Evolutionary conservation across 2,888 invertebrate genomes (phyloP), one percentile per base, ranked within the genome.

Genomic region (Amphipyra berbera): DNA sequence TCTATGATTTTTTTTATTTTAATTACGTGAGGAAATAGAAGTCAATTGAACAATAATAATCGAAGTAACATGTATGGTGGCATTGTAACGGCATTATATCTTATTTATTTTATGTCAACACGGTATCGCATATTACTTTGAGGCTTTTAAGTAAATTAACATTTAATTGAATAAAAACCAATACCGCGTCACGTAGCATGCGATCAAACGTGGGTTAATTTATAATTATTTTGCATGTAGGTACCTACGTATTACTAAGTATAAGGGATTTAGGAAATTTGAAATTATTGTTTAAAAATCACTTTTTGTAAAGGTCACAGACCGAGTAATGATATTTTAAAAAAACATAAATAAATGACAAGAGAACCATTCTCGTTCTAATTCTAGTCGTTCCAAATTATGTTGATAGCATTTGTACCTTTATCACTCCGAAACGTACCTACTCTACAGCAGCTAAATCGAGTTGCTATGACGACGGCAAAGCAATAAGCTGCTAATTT

Each of bases 111-210:
- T 65, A 67, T 53, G 47, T 65, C 41, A 49, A 65, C 65, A 55
- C 65, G 54, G 68, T 67, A 62, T 68, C 54, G 59, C 67, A 72
- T 71, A 69, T 74, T 68, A 78, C 75, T 73, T 76, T 63, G 60
- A 71, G 41, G 82, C 82, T 82, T 82, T 82, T 77, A 82, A 77
- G 69, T 67, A 79, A 81, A 82, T 82, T 80, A 82, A 73, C 61
- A 60, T 79, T 45, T 76, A 76, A 81, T 80, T 78, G 74, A 78
- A 73, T 68, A 79, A 70, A 72, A 52, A 66, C n/a, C 69, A 78
- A 73, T 75, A 65, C 71, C 65, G 35, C 47, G 54, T 46, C 63
- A 63, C 61, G 61, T 59, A 78, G 78, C 80, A 80, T 82, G 80
- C 82, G 70, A 81, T 69, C 61, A 57, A 62, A 73, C 61, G 56